Conservation (phyloP, 2,888 invertebrate genomes). For the Latheticus oryzae region DNA sequence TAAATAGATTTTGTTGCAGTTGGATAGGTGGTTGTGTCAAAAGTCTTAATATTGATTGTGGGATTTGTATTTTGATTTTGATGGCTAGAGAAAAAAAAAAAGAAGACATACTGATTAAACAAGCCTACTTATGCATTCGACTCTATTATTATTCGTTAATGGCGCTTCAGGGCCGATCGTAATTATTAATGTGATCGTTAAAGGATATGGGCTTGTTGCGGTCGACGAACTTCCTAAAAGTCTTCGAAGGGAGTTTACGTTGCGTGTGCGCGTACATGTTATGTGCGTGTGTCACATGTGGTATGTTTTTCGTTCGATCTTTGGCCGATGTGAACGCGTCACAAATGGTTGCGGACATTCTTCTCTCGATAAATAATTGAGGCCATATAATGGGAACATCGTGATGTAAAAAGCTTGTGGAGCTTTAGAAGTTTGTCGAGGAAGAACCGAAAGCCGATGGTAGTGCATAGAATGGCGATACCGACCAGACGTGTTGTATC, state of each 20-base stretch:
- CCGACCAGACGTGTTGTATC: slow-evolving; percentile 35
- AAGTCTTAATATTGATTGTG: too few relatives aligned
- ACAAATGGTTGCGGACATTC: too few relatives aligned
- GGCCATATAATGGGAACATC: slow-evolving; percentile 35
- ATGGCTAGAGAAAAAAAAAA: too few relatives aligned
- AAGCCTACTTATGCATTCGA: slow-evolving; percentile 15
- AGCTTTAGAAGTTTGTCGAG: slow-evolving; percentile 36
- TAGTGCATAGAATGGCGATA: slow-evolving; percentile 29
- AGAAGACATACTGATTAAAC: slow-evolving; percentile 1
- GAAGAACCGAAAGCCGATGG: slow-evolving; percentile 42
- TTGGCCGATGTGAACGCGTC: slow-evolving; percentile 6
- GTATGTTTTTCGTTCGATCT: slow-evolving; percentile 4
- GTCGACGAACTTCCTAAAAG: slow-evolving; percentile 35
- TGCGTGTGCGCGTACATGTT: slow-evolving; percentile 13
- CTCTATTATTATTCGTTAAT: slow-evolving; percentile 24
- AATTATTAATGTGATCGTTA: slow-evolving; percentile 31
- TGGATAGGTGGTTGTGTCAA: slow-evolving; percentile 6
- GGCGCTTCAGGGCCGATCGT: slow-evolving; percentile 13
- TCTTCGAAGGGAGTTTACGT: slow-evolving; percentile 14
- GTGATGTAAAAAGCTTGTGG: slow-evolving; percentile 38
- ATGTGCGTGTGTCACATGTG: slow-evolving; percentile 15
- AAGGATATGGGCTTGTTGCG: slow-evolving; percentile 31
- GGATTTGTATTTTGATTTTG: too few relatives aligned
- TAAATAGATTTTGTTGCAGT: slow-evolving; percentile 9
- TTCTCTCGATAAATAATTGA: slow-evolving; percentile 37